Evolutionary conservation across 2,797 vertebrate species (phyloP).

Genomic region (Gobio occitaniae): DNA sequence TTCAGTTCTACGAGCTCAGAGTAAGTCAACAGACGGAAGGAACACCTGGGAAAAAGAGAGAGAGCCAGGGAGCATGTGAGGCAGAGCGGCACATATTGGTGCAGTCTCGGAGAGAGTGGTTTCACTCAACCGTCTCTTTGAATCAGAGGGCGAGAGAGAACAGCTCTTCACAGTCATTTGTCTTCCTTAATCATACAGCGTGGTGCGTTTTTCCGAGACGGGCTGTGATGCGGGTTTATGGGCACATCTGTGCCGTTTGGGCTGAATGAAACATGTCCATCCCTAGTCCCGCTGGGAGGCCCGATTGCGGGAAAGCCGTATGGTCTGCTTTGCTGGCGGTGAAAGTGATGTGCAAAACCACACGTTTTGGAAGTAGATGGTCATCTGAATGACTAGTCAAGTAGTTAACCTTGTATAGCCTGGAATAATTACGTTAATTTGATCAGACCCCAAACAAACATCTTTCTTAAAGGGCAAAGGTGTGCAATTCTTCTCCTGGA

Average conservation of each 20-base stretch:
- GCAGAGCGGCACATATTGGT: constrained; percentile 51
- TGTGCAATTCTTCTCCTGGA: neutral
- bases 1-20: constrained; percentile 60
- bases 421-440: too few relatives aligned
- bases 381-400: neutral
- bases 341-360: constrained; percentile 1
- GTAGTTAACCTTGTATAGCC: neutral
- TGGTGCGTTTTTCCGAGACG: constrained; percentile 40
- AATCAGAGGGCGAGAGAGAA: constrained; percentile 60
- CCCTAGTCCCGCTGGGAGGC: constrained; percentile 45
- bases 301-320: constrained; percentile 28
- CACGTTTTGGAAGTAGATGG: neutral
- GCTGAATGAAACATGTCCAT: constrained; percentile 54
- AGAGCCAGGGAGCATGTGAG: constrained; percentile 42
- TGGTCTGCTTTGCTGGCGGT: neutral
- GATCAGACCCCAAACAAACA: neutral
- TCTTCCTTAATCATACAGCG: constrained; percentile 62
- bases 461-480: neutral
- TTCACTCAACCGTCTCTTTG: constrained; percentile 65
- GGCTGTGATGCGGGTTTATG: constrained; percentile 41
- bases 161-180: constrained; percentile 61
- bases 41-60: constrained; percentile 66
- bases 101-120: constrained; percentile 57
- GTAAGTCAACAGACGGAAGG: constrained; percentile 64
- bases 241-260: constrained; percentile 53